Evolutionary conservation across 2,888 invertebrate genomes (phyloP), one percentile per base, ranked within the genome.

Genomic region (Oscheius sp.): DNA sequence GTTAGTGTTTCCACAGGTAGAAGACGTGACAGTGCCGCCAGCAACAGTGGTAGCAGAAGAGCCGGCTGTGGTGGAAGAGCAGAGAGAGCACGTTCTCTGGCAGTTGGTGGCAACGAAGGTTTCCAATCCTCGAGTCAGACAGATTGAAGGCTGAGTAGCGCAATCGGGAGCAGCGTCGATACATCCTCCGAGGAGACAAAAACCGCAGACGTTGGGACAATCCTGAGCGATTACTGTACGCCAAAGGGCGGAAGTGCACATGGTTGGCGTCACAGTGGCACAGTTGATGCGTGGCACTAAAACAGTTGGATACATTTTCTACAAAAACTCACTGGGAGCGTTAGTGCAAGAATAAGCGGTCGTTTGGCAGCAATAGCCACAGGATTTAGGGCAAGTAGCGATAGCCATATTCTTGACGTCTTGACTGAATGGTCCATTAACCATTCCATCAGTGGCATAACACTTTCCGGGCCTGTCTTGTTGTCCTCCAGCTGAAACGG

Each of bases 181-280:
- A n/a, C 52, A 52, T 25, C 52, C 52, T 5, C 17, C 52, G 3
- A 42, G 4, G 5, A 20, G 27, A 27, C 64, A 64, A 48, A 64
- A 64, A 25, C 64, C 64, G 23, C 64, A 64, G 12, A 25, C 45
- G 17, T 17, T 17, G 15, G 64, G 64, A 25, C 64, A 64, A 27
- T 64, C 64, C 15, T 39, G n/a, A 17, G 64, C 64, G 23, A 64
- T 64, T 10, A 64, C 15, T 25, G 50, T n/a, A 20, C 64, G 50
- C 64, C 64, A 64, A 15, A 15, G 12, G 27, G 48, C n/a, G 20
- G 27, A 27, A 10, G 20, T 17, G 17, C 64, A 64, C 64, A 64
- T 64, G 4, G 12, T 17, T n/a, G 12, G 12, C 12, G 52, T 64
- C 5, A 64, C 48, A 3, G 52, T 64, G 46, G 10, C 29, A 42